phyloP scores from a whole-genome alignment of 2,888 invertebrate species.

The Chesias legatella region DNA sequence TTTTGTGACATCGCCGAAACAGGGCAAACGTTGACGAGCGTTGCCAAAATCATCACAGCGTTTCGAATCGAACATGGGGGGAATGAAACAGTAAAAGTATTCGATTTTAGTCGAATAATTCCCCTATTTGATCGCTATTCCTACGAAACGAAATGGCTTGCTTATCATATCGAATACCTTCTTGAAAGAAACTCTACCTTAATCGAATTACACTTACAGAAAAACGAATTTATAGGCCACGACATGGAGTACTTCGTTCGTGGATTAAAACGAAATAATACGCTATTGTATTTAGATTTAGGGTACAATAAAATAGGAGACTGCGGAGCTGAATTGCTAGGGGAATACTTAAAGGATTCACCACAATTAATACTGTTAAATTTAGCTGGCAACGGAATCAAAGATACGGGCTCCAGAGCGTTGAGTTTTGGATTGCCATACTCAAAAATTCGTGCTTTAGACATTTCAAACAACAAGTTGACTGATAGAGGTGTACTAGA shows the following conservation, averaged over 20 bases:
- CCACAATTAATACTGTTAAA: slow-evolving; percentile 75
- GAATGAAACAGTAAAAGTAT: slow-evolving; percentile 53
- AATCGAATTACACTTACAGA: slow-evolving; percentile 80
- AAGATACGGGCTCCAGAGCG: slow-evolving; percentile 78
- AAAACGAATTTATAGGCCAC: slow-evolving; percentile 80
- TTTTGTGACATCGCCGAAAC: slow-evolving; percentile 80
- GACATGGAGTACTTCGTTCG: slow-evolving; percentile 78
- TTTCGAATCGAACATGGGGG: slow-evolving; percentile 60
- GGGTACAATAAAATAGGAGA: slow-evolving; percentile 82
- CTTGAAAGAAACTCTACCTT: slow-evolving; percentile 62
- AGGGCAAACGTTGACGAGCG: slow-evolving; percentile 76
- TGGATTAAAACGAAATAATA: slow-evolving; percentile 73
- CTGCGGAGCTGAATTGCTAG: slow-evolving; percentile 76
- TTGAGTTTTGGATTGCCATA: slow-evolving; percentile 77
- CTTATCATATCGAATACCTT: slow-evolving; percentile 70
- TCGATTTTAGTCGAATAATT: slow-evolving; percentile 61
- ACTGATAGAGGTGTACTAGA: slow-evolving; percentile 74
- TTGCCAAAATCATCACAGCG: slow-evolving; percentile 74
- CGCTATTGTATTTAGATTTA: slow-evolving; percentile 80
- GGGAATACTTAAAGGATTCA: slow-evolving; percentile 71
- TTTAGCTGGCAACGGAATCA: slow-evolving; percentile 79
- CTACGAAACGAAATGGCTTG: slow-evolving; percentile 71
- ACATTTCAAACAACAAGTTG: slow-evolving; percentile 79
- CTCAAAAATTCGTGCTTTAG: slow-evolving; percentile 79
- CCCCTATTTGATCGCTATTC: slow-evolving; percentile 61